phyloP scores from a whole-genome alignment of 1,140 invertebrate species.

The Drosophila ogumai region DNA sequence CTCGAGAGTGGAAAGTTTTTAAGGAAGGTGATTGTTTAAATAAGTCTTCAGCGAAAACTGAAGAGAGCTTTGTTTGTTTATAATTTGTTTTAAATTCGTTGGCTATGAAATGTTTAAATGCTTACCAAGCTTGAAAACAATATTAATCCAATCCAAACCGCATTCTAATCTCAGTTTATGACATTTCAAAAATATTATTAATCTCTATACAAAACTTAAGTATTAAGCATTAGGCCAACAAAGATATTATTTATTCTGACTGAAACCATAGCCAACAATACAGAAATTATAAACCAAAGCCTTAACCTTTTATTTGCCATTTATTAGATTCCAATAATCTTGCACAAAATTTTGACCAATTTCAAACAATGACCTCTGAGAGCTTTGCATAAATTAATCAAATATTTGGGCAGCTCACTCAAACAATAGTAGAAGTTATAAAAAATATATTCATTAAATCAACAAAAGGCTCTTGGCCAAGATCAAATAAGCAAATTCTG shows the following conservation, averaged over 20 bases:
- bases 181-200: background rate
- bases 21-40: background rate
- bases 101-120: background rate
- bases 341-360: conserved; percentile 30
- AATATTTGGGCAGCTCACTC: conserved; percentile 7
- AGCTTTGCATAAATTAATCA: conserved; percentile 35
- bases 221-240: background rate
- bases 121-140: no score
- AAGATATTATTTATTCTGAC: background rate
- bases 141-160: background rate
- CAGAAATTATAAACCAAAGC: background rate
- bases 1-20: background rate
- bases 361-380: conserved; percentile 22
- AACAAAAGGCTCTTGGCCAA: conserved; percentile 30
- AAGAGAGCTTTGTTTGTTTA: background rate
- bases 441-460: conserved; percentile 30
- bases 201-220: background rate
- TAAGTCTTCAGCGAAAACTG: background rate
- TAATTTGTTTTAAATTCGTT: background rate
- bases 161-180: background rate
- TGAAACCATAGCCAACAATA: background rate
- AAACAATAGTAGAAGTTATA: conserved; percentile 24
- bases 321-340: background rate
- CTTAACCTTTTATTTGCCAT: background rate
- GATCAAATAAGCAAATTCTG: conserved; percentile 15